Base-by-base conservation (phyloP, 2,888 invertebrate species). In the Sacculina carcini region DNA sequence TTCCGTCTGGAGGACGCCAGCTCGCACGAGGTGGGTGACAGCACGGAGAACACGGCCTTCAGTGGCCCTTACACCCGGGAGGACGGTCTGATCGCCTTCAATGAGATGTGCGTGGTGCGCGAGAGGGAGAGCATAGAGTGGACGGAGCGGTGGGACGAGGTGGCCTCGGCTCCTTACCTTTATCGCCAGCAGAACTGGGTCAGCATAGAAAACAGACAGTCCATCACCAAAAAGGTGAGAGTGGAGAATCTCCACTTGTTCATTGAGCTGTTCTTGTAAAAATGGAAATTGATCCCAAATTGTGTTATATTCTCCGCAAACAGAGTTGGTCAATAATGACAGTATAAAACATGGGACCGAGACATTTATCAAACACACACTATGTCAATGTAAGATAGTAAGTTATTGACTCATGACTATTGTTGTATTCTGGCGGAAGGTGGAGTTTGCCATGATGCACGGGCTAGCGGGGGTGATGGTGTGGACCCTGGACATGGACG, bases 401-500 rank as follows among this genome's bases (percentile, higher is more conserved):
- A 10, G n/a, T 12, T 6, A 16, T 19, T 24, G 24, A 23, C 29
- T 10, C 24, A 32, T 52, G 16, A 2, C 3, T 23, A 10, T 16
- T 19, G 12, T 7, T 21, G 14, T 53, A n/a, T 52, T 32, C 29
- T 39, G 42, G 29, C n/a, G 3, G 19, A 2, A 73, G 73, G 61
- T 64, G 23, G 50, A 63, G 34, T 73, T 73, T 61, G 76, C 76
- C 1, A 69, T 77, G 61, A 69, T 71, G 54, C 70, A 74, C 58
- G 70, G 71, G 4, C 65, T 87, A 1, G 81, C 76, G 0, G 86
- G 86, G 2, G 72, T 78, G 0, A 85, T 86, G 84, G 75, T 84
- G 5, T 86, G 86, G 86, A 81, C 83, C 34, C 74, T 85, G 34
- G 86, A 86, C 63, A 86, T 83, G 0, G 86, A 87, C 57, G 86